phyloP scores from a whole-genome alignment of 2,888 invertebrate genomes.

The Apodemia duryi region DNA sequence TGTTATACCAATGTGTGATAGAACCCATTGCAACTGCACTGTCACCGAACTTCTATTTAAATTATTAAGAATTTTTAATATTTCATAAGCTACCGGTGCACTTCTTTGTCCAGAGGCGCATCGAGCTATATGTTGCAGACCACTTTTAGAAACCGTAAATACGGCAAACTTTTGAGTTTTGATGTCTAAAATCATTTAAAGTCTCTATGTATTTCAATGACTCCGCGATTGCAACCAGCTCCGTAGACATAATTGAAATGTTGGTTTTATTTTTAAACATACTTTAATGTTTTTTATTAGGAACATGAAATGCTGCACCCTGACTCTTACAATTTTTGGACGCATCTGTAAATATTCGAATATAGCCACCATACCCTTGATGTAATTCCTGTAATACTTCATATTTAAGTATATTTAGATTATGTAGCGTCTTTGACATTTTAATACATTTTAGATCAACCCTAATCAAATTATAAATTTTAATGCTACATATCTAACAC shows the following conservation, averaged over 20 bases:
- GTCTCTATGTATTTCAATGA: constrained; percentile 22
- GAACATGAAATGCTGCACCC: constrained; percentile 20
- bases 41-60: background rate
- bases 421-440: background rate
- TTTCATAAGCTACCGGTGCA: constrained; percentile 1
- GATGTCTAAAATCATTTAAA: background rate
- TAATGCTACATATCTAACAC: background rate
- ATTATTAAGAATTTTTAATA: background rate
- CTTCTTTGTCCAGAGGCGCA: constrained; percentile 5
- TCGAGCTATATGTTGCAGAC: background rate
- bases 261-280: constrained; percentile 12
- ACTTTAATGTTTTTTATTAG: constrained; percentile 1
- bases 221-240: constrained; percentile 25
- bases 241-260: constrained; percentile 26
- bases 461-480: background rate
- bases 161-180: background rate
- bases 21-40: background rate
- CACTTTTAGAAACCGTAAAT: background rate
- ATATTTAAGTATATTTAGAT: background rate
- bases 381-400: constrained; percentile 2
- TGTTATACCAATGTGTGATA: too few species aligned
- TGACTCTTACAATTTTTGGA: constrained; percentile 15
- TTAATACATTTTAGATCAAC: background rate
- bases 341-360: background rate
- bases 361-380: background rate